Conservation (phyloP, 2,113 vertebrate species). For the Brachyhypopomus gauderio region DNA sequence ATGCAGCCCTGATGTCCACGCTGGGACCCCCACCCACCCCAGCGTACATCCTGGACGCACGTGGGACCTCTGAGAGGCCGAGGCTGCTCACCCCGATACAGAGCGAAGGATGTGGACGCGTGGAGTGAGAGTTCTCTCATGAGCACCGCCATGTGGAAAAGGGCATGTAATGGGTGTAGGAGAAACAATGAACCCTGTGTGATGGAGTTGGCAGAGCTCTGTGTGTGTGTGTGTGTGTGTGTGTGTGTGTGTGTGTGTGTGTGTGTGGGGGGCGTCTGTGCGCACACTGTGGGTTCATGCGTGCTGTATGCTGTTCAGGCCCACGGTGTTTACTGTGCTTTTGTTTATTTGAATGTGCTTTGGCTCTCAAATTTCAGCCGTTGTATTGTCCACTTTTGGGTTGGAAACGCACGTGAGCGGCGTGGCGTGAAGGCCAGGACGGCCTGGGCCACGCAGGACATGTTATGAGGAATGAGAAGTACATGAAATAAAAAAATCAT, state of each 20-base stretch:
- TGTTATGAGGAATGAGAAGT: background rate
- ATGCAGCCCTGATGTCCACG: too few species aligned
- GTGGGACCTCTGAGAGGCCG: background rate
- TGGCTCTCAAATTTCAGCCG: conserved; percentile 28
- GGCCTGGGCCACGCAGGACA: too few species aligned
- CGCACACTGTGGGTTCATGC: too few species aligned
- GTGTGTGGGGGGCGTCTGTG: too few species aligned
- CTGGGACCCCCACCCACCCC: too few species aligned
- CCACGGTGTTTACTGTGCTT: background rate
- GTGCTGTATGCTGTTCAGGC: background rate
- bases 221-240: too few species aligned
- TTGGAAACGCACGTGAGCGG: background rate
- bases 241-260: background rate
- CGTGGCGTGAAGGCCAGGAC: background rate
- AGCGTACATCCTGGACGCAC: background rate
- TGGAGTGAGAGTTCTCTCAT: too few species aligned
- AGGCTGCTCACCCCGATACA: too few species aligned
- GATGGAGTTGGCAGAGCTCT: too few species aligned
- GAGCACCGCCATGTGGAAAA: background rate
- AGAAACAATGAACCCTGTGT: too few species aligned
- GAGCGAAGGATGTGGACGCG: too few species aligned
- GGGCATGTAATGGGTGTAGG: too few species aligned
- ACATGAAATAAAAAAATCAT: background rate
- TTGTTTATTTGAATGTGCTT: conserved; percentile 37
- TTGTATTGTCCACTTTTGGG: background rate